These are phyloP conservation scores for Ammodytes marinus DNA, from an alignment of 2,113 vertebrate species.

Conservation along the genomic window DNA sequence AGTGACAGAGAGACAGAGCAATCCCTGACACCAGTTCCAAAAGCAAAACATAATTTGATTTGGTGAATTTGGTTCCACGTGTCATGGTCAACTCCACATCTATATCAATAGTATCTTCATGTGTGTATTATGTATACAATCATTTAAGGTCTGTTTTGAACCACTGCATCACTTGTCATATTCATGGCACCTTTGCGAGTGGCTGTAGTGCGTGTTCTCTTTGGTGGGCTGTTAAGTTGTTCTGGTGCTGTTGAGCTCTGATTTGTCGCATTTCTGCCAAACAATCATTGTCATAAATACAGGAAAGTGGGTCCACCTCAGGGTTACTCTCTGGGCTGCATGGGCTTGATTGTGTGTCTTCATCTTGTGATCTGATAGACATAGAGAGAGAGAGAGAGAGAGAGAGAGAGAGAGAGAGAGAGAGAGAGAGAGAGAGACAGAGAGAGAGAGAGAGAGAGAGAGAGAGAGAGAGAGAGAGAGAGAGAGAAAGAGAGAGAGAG, in stretches of 20 bases:
- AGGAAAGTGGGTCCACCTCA: conserved; percentile 15
- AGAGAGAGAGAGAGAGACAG: too few relatives aligned
- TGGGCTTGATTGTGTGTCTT: not conserved
- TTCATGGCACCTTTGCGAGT: not conserved
- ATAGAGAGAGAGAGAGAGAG: not conserved
- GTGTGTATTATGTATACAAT: not conserved
- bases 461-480: not conserved
- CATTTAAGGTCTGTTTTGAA: not conserved
- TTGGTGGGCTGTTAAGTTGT: rapidly evolving
- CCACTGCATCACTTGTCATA: not conserved
- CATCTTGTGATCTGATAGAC: not conserved
- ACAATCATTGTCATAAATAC: conserved; percentile 42
- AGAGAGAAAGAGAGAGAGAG: too few relatives aligned
- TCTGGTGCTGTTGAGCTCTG: not conserved
- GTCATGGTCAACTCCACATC: not conserved
- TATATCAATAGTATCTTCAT: not conserved
- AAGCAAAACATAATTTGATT: not conserved
- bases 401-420: not conserved
- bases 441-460: too few relatives aligned
- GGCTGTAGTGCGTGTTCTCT: not conserved
- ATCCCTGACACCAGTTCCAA: not conserved
- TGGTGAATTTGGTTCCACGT: not conserved
- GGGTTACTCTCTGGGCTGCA: not conserved
- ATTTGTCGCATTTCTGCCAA: not conserved
- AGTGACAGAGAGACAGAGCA: not conserved